phyloP scores from a whole-genome alignment of 2,113 vertebrate genomes.

The Pyrgilauda ruficollis region DNA sequence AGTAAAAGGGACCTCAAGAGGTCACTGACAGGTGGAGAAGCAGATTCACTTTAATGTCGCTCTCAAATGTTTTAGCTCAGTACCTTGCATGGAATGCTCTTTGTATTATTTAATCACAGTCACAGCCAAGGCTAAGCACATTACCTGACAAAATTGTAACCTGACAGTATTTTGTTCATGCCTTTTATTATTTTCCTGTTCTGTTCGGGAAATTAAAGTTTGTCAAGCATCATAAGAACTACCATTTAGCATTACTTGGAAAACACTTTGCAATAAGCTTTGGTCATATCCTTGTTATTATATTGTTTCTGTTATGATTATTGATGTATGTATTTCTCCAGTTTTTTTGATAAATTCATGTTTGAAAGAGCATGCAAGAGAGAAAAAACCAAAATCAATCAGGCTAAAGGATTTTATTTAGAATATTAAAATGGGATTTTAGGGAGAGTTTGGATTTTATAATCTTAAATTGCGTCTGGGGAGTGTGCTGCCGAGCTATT shows the following conservation, averaged over 20 bases:
- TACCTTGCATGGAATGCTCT: constrained; percentile 17
- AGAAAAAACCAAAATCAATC: not conserved
- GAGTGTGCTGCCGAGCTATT: not conserved
- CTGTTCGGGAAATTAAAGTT: not conserved
- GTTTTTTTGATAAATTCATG: not conserved
- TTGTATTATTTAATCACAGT: not conserved
- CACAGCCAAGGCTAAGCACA: not conserved
- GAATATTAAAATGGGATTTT: not conserved
- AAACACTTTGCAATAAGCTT: not conserved
- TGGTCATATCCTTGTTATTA: not conserved
- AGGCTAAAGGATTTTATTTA: not conserved
- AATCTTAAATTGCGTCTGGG: not conserved
- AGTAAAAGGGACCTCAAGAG: not conserved
- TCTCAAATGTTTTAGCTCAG: not conserved
- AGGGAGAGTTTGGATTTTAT: not conserved
- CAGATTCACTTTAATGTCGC: not conserved
- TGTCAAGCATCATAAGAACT: not conserved
- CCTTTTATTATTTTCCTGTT: not conserved
- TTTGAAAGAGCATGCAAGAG: not conserved
- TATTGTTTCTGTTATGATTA: not conserved
- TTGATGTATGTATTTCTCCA: not conserved
- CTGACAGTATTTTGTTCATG: not conserved
- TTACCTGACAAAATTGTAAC: not conserved
- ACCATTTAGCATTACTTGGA: not conserved
- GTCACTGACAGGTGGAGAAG: not conserved